A percentile compares a stretch with the other conserved stretches of the same genome.
These are phyloP conservation scores for Nomada lathburiana DNA, from an alignment of 2,888 invertebrate species.

Conservation along the genomic window DNA sequence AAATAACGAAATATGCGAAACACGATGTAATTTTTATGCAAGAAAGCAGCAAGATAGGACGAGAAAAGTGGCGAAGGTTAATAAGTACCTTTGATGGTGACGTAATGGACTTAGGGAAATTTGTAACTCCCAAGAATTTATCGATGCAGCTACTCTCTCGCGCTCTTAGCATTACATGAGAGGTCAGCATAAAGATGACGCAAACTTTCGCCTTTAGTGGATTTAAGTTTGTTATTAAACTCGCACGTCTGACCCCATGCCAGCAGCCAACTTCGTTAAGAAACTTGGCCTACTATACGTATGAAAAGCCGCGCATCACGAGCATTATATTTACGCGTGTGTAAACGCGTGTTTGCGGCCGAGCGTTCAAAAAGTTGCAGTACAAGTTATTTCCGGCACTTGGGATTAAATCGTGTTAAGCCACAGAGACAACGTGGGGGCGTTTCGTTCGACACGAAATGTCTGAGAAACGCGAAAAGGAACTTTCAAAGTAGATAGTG, in stretches of 20 bases:
- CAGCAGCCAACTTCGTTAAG: conserved; percentile 23
- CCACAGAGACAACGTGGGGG: background rate
- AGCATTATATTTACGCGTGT: conserved; percentile 6
- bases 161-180: background rate
- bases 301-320: background rate
- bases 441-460: background rate
- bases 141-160: conserved; percentile 19
- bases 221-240: conserved; percentile 64
- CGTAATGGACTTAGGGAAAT: conserved; percentile 17
- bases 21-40: too few species aligned
- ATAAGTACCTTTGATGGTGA: background rate
- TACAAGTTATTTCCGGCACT: conserved; percentile 12
- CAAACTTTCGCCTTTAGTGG: conserved; percentile 40
- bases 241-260: conserved; percentile 38
- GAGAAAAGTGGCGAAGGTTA: background rate
- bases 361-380: conserved; percentile 29
- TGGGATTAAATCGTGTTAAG: conserved; percentile 33
- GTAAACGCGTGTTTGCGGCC: background rate
- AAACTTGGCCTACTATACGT: conserved; percentile 38
- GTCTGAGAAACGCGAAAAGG: background rate
- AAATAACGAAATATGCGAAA: too few species aligned
- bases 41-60: too few species aligned
- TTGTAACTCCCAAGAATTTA: conserved; percentile 34
- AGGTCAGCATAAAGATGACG: conserved; percentile 41
- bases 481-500: background rate